These are phyloP conservation scores for Aethes cnicana DNA, from an alignment of 2,888 invertebrate species.

Conservation along the genomic window DNA sequence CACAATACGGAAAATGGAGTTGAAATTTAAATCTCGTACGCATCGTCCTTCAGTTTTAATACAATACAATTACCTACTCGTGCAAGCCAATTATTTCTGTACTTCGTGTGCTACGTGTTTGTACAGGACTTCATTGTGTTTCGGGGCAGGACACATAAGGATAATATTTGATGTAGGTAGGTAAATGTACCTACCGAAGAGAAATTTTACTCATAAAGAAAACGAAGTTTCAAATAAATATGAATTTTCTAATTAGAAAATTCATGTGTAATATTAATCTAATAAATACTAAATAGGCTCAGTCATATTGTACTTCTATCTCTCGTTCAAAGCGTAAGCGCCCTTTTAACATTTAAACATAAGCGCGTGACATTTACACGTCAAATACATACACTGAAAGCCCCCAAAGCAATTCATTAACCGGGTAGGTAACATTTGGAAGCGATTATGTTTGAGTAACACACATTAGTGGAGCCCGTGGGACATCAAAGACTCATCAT, in stretches of 20 bases:
- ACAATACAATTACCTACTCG: not conserved
- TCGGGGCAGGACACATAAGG: not conserved
- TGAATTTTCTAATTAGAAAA: too few species aligned
- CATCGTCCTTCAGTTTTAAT: not conserved
- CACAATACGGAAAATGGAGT: not conserved
- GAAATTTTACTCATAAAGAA: too few species aligned
- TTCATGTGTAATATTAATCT: too few species aligned
- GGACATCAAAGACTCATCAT: conserved; percentile 39
- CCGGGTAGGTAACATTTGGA: conserved; percentile 11
- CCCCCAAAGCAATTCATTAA: conserved; percentile 19
- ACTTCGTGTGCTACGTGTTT: not conserved
- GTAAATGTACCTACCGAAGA: too few species aligned
- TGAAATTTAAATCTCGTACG: conserved; percentile 2
- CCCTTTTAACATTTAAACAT: too few species aligned
- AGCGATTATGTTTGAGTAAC: conserved; percentile 8
- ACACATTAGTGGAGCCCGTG: conserved; percentile 17
- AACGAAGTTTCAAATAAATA: too few species aligned
- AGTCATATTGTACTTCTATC: too few species aligned
- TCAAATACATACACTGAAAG: conserved; percentile 4
- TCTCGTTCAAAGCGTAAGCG: too few species aligned
- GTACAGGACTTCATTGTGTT: not conserved
- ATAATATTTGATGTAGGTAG: too few species aligned
- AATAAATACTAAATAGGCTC: too few species aligned
- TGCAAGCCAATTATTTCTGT: not conserved
- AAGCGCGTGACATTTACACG: too few species aligned